Conservation (phyloP, 2,797 vertebrate species). For the Cyclopterus lumpus region DNA sequence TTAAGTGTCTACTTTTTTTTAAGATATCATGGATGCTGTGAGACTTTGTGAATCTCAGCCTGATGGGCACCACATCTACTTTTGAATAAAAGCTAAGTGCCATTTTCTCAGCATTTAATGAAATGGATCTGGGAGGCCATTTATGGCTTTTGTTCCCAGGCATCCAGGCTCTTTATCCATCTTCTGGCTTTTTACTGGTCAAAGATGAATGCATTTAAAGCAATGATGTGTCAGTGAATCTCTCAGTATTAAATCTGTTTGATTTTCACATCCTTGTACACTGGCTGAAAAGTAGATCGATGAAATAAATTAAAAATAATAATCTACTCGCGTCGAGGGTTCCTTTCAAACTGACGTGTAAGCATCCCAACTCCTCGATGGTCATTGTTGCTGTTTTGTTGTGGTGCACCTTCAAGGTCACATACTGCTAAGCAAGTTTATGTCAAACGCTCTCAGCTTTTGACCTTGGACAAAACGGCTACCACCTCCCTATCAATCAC, state of each 20-base stretch:
- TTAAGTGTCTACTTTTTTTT: slow-evolving; percentile 27
- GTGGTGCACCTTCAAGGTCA: slow-evolving; percentile 50
- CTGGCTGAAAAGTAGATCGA: not conserved
- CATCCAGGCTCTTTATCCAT: slow-evolving; percentile 28
- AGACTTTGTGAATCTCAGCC: slow-evolving; percentile 32
- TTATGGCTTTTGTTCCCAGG: slow-evolving; percentile 33
- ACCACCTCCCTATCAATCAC: slow-evolving; percentile 72
- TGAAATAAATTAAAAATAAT: not conserved
- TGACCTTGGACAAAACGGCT: slow-evolving; percentile 74
- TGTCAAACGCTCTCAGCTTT: slow-evolving; percentile 35
- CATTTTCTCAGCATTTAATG: slow-evolving; percentile 53
- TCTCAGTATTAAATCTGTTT: slow-evolving; percentile 23
- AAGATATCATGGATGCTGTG: slow-evolving; percentile 19
- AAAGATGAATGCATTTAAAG: slow-evolving; percentile 35
- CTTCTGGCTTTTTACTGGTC: slow-evolving; percentile 25
- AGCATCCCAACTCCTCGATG: not conserved
- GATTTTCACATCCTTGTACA: slow-evolving; percentile 7
- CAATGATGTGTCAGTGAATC: slow-evolving; percentile 13
- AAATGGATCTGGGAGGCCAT: slow-evolving; percentile 41
- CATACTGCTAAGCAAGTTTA: slow-evolving; percentile 33
- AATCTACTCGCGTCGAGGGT: not conserved
- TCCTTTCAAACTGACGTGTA: slow-evolving; percentile 29
- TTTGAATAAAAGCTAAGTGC: slow-evolving; percentile 53
- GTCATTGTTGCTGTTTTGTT: slow-evolving; percentile 28
- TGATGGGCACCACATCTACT: slow-evolving; percentile 34